A percentile compares a stretch with the other conserved stretches of the same genome.
These are phyloP conservation scores for Takifugu rubripes DNA, from an alignment of 2,797 vertebrate genomes.

Conservation along the genomic window DNA sequence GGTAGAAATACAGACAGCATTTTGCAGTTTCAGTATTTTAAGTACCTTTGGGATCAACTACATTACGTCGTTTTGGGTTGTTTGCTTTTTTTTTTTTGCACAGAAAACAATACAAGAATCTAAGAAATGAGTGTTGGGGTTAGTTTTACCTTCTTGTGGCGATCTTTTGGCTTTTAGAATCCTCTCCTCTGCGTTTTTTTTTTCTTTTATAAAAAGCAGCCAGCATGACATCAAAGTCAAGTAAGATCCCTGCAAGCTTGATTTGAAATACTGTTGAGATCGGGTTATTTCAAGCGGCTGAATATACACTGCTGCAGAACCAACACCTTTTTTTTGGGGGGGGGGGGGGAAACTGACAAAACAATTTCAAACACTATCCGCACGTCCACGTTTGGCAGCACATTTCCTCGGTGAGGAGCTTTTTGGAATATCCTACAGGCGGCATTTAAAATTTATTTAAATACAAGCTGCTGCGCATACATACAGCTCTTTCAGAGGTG, in stretches of 20 bases:
- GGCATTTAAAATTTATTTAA: conserved; percentile 66
- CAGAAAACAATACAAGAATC: conserved; percentile 67
- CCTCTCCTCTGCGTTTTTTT: conserved; percentile 80
- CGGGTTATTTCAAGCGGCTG: conserved; percentile 75
- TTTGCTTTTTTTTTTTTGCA: conserved; percentile 57
- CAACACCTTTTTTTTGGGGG: conserved; percentile 31
- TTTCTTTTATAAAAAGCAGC: conserved; percentile 80
- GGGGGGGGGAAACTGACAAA: conserved; percentile 42
- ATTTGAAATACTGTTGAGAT: conserved; percentile 79
- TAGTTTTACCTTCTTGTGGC: conserved; percentile 83
- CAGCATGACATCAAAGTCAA: conserved; percentile 79
- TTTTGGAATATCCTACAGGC: conserved; percentile 68
- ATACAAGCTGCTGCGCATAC: conserved; percentile 62
- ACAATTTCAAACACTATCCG: conserved; percentile 69
- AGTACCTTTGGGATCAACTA: conserved; percentile 68
- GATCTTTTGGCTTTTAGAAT: conserved; percentile 82
- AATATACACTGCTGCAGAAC: conserved; percentile 66
- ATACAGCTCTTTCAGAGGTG: conserved; percentile 63
- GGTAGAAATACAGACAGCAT: conserved; percentile 65
- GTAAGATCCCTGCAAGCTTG: conserved; percentile 81
- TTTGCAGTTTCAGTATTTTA: conserved; percentile 63
- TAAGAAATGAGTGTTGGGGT: conserved; percentile 79
- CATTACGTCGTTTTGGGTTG: conserved; percentile 38
- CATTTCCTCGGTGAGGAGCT: conserved; percentile 72
- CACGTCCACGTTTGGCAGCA: conserved; percentile 68